These are phyloP conservation scores for Bergia sp. DNA, from an alignment of 92 coral and sea anemone species.

Conservation along the genomic window DNA sequence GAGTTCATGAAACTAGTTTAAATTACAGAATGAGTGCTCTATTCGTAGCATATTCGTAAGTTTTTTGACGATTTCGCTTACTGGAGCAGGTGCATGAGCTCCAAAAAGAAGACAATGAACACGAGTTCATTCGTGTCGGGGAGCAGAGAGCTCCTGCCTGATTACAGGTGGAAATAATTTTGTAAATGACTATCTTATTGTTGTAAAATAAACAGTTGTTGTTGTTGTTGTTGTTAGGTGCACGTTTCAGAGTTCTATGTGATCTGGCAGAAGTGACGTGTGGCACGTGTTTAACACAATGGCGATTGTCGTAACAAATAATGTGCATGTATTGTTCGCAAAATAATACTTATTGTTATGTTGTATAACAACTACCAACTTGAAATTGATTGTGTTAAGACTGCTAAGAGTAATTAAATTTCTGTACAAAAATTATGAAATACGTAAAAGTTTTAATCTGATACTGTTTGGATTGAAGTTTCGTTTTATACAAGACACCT, in stretches of 20 bases:
- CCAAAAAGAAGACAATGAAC: not conserved
- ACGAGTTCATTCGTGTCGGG: not conserved
- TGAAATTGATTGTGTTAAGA: not conserved
- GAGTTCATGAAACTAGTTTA: not conserved
- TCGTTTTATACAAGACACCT: not conserved
- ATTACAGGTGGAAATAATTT: not conserved
- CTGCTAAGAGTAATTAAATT: not conserved
- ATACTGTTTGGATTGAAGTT: not conserved
- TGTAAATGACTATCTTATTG: too few relatives aligned
- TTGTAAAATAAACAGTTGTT: too few relatives aligned
- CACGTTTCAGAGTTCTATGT: not conserved
- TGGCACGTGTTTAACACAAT: not conserved
- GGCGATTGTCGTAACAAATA: not conserved
- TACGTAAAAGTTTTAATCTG: not conserved
- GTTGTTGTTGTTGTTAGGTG: not conserved
- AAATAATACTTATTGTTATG: not conserved
- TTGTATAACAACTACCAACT: not conserved
- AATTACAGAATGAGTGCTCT: too few relatives aligned
- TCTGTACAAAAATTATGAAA: not conserved
- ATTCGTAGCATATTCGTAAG: too few relatives aligned
- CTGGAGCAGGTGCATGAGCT: not conserved
- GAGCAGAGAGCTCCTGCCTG: not conserved
- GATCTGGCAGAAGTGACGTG: not conserved
- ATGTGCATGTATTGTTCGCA: not conserved
- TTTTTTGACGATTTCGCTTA: too few relatives aligned